Conservation (phyloP, 2,113 vertebrate species). For the Equus przewalskii region DNA sequence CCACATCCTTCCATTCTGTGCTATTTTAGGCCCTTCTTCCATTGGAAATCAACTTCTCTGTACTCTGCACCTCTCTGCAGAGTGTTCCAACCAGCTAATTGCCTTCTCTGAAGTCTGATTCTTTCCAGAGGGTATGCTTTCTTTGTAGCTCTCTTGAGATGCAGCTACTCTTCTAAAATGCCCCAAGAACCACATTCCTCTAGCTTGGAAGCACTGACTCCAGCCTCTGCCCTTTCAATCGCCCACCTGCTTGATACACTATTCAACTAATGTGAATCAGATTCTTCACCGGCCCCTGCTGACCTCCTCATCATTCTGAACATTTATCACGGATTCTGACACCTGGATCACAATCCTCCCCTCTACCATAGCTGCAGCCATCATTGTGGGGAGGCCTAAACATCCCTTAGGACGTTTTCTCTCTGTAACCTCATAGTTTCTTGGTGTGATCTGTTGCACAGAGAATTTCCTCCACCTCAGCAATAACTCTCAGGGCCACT, state of each 20-base stretch:
- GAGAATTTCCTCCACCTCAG: background rate
- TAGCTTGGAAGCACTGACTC: background rate
- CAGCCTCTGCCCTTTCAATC: background rate
- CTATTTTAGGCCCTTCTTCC: background rate
- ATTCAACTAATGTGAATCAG: background rate
- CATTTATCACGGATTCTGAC: background rate
- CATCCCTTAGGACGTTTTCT: background rate
- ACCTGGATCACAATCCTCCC: background rate
- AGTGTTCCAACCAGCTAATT: background rate
- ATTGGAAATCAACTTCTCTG: background rate
- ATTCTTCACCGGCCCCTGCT: background rate
- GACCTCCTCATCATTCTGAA: background rate
- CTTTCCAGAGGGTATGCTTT: background rate
- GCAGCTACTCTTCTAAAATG: background rate
- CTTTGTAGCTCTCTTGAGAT: background rate
- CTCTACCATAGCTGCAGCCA: background rate
- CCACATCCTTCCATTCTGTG: background rate
- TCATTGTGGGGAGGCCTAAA: background rate
- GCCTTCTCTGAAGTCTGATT: background rate
- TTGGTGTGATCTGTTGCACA: background rate
- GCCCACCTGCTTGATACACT: background rate
- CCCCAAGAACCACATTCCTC: background rate
- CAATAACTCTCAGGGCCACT: background rate
- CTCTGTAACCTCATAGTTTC: background rate
- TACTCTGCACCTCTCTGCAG: background rate